Evolutionary conservation across 1,140 invertebrate species (phyloP).

Genomic region (Eciton burchellii): DNA sequence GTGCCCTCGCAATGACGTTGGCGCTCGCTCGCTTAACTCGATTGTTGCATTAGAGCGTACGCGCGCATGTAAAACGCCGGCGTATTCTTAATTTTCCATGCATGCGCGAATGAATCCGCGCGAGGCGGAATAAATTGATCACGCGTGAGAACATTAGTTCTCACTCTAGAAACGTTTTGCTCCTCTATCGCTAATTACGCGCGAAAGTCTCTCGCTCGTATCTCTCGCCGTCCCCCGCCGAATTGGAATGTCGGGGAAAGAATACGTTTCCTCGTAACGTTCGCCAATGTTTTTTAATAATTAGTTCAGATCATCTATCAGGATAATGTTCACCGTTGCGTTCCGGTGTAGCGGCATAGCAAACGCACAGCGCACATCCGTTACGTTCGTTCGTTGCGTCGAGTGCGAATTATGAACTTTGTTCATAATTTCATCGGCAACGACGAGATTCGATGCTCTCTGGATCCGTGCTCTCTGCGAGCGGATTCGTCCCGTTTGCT

Average conservation of each 20-base stretch:
- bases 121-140: constrained; percentile 59
- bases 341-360: no score
- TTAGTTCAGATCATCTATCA: no score
- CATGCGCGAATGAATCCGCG: constrained; percentile 55
- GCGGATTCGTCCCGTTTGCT: no score
- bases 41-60: constrained; percentile 47
- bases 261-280: no score
- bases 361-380: no score
- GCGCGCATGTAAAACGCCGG: constrained; percentile 43
- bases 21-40: constrained; percentile 50
- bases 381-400: no score
- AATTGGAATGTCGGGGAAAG: background rate
- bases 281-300: background rate
- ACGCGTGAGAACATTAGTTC: constrained; percentile 43
- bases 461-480: background rate
- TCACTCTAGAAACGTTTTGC: background rate
- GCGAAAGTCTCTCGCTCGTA: background rate
- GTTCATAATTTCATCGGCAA: no score
- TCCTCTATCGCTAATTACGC: constrained; percentile 56
- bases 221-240: background rate
- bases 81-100: constrained; percentile 48
- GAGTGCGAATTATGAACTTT: no score
- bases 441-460: background rate
- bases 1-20: constrained; percentile 33
- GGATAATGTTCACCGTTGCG: no score